A percentile compares a stretch with the other conserved stretches of the same genome.
phyloP scores from a whole-genome alignment of 2,888 invertebrate genomes.

The Stenotaenia linearis region DNA sequence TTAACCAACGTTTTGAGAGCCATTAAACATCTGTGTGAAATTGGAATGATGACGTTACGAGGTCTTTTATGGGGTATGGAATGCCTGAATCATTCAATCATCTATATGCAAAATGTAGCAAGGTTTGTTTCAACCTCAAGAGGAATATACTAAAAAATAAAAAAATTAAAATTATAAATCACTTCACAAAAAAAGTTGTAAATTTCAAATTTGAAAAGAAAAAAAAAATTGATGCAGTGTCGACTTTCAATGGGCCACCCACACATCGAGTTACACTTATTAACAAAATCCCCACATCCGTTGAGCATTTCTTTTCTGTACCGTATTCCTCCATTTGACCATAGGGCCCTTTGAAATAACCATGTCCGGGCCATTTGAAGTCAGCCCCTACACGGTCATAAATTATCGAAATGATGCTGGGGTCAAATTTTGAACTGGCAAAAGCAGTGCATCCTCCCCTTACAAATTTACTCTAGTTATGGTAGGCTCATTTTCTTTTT shows the following conservation, averaged over 20 bases:
- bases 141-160: neutral
- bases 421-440: neutral
- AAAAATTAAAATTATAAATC: neutral
- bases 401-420: slow-evolving; percentile 6
- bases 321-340: neutral
- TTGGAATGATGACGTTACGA: neutral
- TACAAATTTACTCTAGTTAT: slow-evolving; percentile 24
- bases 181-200: neutral
- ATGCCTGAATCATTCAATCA: neutral
- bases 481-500: slow-evolving; percentile 7
- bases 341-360: neutral
- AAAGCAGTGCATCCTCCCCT: slow-evolving; percentile 19
- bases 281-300: neutral
- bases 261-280: neutral
- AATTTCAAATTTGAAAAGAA: neutral
- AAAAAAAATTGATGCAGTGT: neutral
- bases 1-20: neutral
- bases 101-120: neutral
- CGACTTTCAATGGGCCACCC: neutral
- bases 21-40: neutral
- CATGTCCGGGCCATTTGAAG: slow-evolving; percentile 7
- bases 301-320: neutral
- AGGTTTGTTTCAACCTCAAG: neutral
- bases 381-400: neutral
- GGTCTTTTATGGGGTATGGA: neutral